Base-by-base conservation (phyloP, 2,888 invertebrate genomes). In the Tipula helvola region DNA sequence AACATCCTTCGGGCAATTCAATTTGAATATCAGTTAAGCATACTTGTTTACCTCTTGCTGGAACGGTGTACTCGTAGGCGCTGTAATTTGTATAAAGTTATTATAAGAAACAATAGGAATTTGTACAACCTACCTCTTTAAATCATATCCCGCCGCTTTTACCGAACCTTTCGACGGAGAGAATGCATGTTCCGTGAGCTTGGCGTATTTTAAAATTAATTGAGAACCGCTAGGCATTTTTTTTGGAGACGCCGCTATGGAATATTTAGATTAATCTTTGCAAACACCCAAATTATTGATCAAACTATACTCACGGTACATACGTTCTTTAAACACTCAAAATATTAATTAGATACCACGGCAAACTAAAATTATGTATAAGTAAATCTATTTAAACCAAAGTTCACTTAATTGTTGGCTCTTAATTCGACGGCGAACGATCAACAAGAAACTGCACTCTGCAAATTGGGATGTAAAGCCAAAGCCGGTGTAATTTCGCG, bases 11-110 rank as follows among this genome's bases (percentile, higher is more conserved):
- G 0, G 99, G 99, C 10, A 99, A 91, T 90, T 97, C 95, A 87
- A 99, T 94, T 92, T 98, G 97, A 87, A 99, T 92, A 89, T 99
- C 99, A 0, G 99, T 99, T 90, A 96, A 96, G 0, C 97, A 95
- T 3, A 98, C 90, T 88, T 94, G 94, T 90, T 98, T 98, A 0
- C 97, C 98, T 88, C 94, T 94, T 0, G 97, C 95, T n/a, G 97
- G 97, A 10, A 99, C 94, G 0, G 93, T 92, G 88, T 95, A 94
- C 88, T 98, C 96, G 90, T 97, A 97, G 0, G 99, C 98, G 93
- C 98, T 97, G 91, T 86, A 90, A 89, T 39, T 39, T 39, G 39
- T 39, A 28, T 28, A 28, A 28, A 39, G 39, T 39, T 7, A 7
- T 28, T 16, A 86, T 83, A 85, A 28, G 7, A 86, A 0, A 10